Conservation (phyloP, 2,797 vertebrate genomes). For the Lepidocolaptes lacrymiger region DNA sequence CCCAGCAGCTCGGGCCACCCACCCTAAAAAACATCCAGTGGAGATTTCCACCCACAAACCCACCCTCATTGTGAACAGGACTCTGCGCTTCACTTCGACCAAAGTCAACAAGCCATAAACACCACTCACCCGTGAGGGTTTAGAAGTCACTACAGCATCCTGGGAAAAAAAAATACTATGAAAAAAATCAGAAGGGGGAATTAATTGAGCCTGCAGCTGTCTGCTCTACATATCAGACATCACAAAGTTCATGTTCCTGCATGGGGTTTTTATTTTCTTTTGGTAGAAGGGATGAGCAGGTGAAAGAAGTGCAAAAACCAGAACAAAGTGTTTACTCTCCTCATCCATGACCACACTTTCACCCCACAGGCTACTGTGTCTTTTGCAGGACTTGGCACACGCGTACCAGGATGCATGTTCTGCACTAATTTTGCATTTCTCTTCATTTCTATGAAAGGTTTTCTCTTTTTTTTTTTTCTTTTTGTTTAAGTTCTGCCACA, state of each 20-base stretch:
- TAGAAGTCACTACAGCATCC: conserved; percentile 47
- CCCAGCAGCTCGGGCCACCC: not conserved
- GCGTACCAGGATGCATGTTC: not conserved
- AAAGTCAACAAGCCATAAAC: not conserved
- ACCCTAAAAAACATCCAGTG: not conserved
- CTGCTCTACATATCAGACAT: conserved; percentile 16
- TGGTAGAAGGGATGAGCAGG: not conserved
- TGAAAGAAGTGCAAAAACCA: not conserved
- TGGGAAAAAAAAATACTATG: not conserved
- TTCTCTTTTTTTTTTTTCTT: not conserved
- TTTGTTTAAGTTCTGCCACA: not conserved
- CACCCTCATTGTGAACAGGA: not conserved
- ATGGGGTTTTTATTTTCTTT: not conserved
- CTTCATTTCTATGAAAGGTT: not conserved
- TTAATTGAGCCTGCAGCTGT: conserved; percentile 35
- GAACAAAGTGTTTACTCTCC: conserved; percentile 1
- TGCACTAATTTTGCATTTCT: not conserved
- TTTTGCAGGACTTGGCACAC: not conserved
- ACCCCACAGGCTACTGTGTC: not conserved
- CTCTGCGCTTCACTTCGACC: not conserved
- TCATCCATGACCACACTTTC: not conserved
- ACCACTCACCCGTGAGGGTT: not conserved
- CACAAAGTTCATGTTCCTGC: not conserved
- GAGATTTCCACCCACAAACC: not conserved
- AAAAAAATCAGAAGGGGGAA: not conserved